Evolutionary conservation across 2,113 vertebrate genomes (phyloP).

Genomic region (Tupaia chinensis): DNA sequence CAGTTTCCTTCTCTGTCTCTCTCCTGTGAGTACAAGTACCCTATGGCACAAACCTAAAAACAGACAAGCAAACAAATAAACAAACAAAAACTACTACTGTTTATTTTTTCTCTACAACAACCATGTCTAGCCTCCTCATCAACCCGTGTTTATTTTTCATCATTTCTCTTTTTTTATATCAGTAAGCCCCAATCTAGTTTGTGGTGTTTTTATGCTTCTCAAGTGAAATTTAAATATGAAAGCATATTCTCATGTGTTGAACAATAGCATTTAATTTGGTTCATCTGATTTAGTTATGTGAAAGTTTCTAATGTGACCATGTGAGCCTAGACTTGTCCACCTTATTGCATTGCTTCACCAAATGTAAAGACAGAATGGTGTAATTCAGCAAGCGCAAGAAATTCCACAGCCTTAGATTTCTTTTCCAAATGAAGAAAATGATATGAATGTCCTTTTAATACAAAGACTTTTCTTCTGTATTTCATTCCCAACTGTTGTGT

Average conservation of each 20-base stretch:
- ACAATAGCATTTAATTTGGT: neutral
- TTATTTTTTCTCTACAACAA: neutral
- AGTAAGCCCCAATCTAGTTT: neutral
- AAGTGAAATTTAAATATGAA: neutral
- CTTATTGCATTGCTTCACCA: neutral
- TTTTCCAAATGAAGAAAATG: constrained; percentile 51
- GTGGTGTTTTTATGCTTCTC: neutral
- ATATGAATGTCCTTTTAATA: constrained; percentile 70
- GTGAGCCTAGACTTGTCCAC: neutral
- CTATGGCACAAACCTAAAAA: too few species aligned
- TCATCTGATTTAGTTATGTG: neutral
- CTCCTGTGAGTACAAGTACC: too few species aligned
- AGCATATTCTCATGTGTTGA: neutral
- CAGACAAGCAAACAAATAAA: too few species aligned
- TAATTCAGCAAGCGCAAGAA: neutral
- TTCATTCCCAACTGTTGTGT: constrained; percentile 32
- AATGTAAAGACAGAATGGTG: constrained; percentile 24
- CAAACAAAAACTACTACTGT: neutral
- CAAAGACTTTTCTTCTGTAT: constrained; percentile 59
- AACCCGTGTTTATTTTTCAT: neutral
- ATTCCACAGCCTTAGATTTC: constrained; percentile 38
- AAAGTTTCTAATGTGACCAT: neutral
- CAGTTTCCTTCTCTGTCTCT: too few species aligned
- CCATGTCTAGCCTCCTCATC: fast-evolving
- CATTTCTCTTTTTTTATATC: neutral